Conservation (phyloP, 2,888 invertebrate species). For the Lepidochitona cinerea region DNA sequence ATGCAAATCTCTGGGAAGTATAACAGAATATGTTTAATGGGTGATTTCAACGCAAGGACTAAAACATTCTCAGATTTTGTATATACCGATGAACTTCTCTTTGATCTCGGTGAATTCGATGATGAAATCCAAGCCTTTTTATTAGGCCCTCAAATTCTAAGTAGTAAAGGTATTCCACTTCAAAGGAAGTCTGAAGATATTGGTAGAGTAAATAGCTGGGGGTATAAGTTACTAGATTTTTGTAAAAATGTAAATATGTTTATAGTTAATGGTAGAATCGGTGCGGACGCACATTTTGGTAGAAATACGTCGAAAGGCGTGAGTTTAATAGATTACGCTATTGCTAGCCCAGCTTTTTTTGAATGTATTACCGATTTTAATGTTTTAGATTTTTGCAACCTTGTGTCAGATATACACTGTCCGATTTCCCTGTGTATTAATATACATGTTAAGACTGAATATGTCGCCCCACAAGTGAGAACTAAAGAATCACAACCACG, state of each 20-base stretch:
- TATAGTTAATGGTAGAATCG: background rate
- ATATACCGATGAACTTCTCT: background rate
- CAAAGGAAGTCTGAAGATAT: too few species aligned
- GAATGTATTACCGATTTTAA: background rate
- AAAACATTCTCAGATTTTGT: background rate
- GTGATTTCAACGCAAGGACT: background rate
- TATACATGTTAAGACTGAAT: too few species aligned
- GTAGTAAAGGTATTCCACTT: background rate
- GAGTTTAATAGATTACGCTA: background rate
- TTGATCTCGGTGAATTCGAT: background rate
- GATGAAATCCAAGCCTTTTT: background rate
- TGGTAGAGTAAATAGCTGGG: background rate
- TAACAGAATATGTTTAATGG: background rate
- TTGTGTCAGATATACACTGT: background rate
- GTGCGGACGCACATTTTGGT: background rate
- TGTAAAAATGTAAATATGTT: background rate
- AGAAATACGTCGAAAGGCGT: background rate
- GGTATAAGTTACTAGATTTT: background rate
- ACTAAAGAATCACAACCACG: too few species aligned
- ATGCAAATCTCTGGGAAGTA: background rate
- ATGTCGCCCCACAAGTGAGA: too few species aligned
- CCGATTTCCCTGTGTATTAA: background rate
- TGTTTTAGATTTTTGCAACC: background rate
- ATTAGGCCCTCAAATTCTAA: background rate
- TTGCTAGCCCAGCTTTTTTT: background rate